Percentiles rank a stretch among this genome's conserved stretches.
Conservation (phyloP, 1,140 invertebrate species). For the Neuroterus valhalla region DNA sequence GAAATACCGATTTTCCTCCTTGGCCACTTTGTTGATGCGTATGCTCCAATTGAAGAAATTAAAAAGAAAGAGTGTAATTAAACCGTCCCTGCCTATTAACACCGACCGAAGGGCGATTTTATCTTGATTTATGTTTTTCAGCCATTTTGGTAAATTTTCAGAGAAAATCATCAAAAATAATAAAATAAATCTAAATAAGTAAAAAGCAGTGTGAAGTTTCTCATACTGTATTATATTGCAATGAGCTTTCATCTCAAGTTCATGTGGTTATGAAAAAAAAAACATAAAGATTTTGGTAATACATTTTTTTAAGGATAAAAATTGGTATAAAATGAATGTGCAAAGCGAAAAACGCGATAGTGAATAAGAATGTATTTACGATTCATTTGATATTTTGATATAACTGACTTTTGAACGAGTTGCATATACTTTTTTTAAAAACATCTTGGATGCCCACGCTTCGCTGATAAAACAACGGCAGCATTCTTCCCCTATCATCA, state of each 20-base stretch:
- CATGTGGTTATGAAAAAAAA: no score
- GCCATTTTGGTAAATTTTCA: not conserved
- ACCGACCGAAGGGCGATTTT: slow-evolving; percentile 1
- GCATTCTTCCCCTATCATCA: slow-evolving; percentile 67
- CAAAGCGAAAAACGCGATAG: no score
- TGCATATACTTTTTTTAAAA: not conserved
- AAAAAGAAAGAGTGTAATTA: slow-evolving; percentile 19
- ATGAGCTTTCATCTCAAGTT: not conserved
- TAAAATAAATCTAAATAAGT: not conserved
- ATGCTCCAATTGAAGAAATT: slow-evolving; percentile 15
- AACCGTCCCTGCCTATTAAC: slow-evolving; percentile 19
- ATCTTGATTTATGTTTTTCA: slow-evolving; percentile 26
- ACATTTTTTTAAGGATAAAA: no score
- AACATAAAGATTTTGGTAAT: no score
- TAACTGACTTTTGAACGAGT: not conserved
- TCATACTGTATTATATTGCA: not conserved
- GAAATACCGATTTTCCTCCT: slow-evolving; percentile 18
- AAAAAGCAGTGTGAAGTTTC: not conserved
- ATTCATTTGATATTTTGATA: not conserved
- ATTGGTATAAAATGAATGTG: no score
- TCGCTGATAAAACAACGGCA: slow-evolving; percentile 67
- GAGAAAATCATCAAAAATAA: not conserved
- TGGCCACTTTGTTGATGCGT: slow-evolving; percentile 16
- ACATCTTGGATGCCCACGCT: slow-evolving; percentile 59
- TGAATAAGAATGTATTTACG: no score